Percentiles rank a stretch among this genome's conserved stretches.
Evolutionary conservation across 2,113 vertebrate genomes (phyloP).

Genomic region (Eleginops maclovinus): DNA sequence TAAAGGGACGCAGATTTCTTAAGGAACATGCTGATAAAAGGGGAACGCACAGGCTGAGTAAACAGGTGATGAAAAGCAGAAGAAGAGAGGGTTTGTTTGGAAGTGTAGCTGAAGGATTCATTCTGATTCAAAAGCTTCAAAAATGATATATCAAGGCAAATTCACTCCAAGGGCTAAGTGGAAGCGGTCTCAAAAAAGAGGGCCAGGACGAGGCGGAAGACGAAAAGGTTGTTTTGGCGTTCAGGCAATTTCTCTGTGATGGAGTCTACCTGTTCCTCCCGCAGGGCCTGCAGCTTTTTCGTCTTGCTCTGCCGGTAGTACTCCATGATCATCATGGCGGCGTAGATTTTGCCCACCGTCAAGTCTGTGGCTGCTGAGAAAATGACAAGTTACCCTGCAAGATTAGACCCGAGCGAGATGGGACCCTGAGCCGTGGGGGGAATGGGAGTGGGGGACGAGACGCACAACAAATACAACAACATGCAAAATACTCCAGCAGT

Average conservation of each 20-base stretch:
- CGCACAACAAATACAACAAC: constrained; percentile 45
- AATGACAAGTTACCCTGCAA: constrained; percentile 86
- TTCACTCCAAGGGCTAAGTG: background rate
- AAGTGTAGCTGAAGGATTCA: background rate
- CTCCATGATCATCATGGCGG: constrained; percentile 99
- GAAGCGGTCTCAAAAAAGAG: background rate
- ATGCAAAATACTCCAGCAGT: constrained; percentile 56
- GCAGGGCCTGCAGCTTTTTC: constrained; percentile 91
- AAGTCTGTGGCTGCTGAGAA: constrained; percentile 92
- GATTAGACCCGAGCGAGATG: constrained; percentile 83
- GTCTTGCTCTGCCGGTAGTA: constrained; percentile 96
- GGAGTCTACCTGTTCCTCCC: constrained; percentile 91
- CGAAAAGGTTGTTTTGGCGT: background rate
- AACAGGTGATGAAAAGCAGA: background rate
- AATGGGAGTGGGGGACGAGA: constrained; percentile 70
- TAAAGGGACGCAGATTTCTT: constrained; percentile 1
- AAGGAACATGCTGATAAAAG: constrained; percentile 39
- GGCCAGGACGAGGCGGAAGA: background rate
- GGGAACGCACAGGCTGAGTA: background rate
- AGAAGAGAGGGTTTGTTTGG: background rate
- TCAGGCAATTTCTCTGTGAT: constrained; percentile 25
- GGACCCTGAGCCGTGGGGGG: constrained; percentile 82
- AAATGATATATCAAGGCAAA: background rate
- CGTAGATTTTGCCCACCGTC: constrained; percentile 94
- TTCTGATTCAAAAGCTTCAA: constrained; percentile 34